Percentiles rank a stretch among this genome's conserved stretches.
Conservation (phyloP, 2,888 invertebrate genomes). For the Pammene aurita region DNA sequence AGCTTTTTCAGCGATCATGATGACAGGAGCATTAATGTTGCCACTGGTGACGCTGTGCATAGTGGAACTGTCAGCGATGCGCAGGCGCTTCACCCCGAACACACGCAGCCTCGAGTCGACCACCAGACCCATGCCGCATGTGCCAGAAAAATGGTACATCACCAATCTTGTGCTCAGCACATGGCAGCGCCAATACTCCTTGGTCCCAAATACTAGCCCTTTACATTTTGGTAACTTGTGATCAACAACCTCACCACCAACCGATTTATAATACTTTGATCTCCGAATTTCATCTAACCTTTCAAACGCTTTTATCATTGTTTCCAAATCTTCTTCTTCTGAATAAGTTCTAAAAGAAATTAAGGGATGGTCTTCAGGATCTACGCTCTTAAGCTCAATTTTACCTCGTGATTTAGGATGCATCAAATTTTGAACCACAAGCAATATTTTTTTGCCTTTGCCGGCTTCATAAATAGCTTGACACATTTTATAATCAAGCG, state of each 20-base stretch:
- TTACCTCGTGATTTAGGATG: slow-evolving; percentile 78
- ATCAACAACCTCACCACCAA: slow-evolving; percentile 54
- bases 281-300: slow-evolving; percentile 58
- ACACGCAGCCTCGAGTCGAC: slow-evolving; percentile 83
- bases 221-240: slow-evolving; percentile 49
- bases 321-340: slow-evolving; percentile 76
- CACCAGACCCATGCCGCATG: slow-evolving; percentile 90
- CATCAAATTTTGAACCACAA: slow-evolving; percentile 46
- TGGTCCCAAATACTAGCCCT: slow-evolving; percentile 59
- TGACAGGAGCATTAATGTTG: slow-evolving; percentile 79
- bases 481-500: slow-evolving; percentile 49
- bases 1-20: slow-evolving; percentile 49
- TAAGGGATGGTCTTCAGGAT: slow-evolving; percentile 81
- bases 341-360: slow-evolving; percentile 84
- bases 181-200: slow-evolving; percentile 86
- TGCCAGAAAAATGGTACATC: slow-evolving; percentile 87
- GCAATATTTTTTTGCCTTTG: slow-evolving; percentile 44
- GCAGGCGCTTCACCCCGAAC: slow-evolving; percentile 46
- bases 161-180: slow-evolving; percentile 85
- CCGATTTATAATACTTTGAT: slow-evolving; percentile 64
- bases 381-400: slow-evolving; percentile 75
- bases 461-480: slow-evolving; percentile 45
- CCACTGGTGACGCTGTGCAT: slow-evolving; percentile 82
- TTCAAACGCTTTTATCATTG: slow-evolving; percentile 63
- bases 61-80: slow-evolving; percentile 57